phyloP scores from a whole-genome alignment of 2,797 vertebrate genomes.

The Propithecus perrieri region DNA sequence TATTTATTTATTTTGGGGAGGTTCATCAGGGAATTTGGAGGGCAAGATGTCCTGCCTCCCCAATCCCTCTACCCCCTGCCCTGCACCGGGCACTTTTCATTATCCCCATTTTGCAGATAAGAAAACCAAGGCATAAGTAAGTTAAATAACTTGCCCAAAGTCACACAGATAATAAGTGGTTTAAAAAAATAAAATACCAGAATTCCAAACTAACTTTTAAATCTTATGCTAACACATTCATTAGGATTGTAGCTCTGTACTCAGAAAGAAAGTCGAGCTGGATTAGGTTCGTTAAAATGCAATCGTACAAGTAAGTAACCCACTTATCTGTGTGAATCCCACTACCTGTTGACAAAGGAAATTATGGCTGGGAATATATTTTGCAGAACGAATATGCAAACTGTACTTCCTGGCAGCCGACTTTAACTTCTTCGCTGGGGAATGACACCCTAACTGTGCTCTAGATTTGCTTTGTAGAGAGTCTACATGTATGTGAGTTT shows the following conservation, averaged over 20 bases:
- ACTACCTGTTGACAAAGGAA: conserved; percentile 55
- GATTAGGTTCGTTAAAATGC: background rate
- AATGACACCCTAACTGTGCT: background rate
- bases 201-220: background rate
- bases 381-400: background rate
- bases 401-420: background rate
- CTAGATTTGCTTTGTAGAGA: background rate
- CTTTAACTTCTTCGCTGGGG: background rate
- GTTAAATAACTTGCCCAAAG: background rate
- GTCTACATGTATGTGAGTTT: background rate
- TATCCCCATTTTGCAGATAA: background rate
- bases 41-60: background rate
- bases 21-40: background rate
- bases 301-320: background rate
- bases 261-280: background rate
- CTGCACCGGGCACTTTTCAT: background rate
- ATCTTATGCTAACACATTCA: background rate
- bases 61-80: background rate
- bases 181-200: background rate
- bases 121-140: background rate
- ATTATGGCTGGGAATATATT: background rate
- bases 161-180: background rate
- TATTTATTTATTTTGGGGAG: too few species aligned
- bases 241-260: background rate
- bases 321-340: background rate